Percentiles rank a stretch among this genome's conserved stretches.
These are phyloP conservation scores for Hoplodrina ambigua DNA, from an alignment of 2,888 invertebrate genomes.

Conservation along the genomic window DNA sequence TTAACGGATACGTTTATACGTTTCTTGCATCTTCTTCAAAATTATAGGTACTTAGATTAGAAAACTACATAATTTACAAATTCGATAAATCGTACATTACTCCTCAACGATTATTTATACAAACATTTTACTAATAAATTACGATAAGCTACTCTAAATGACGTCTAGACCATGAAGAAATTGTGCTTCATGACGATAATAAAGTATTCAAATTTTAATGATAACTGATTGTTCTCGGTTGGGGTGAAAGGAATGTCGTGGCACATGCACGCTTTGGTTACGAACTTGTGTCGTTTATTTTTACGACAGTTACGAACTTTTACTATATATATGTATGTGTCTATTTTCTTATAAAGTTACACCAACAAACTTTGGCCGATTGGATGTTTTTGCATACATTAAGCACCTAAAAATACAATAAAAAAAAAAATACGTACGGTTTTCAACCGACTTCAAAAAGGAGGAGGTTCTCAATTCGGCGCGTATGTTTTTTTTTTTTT, in stretches of 20 bases:
- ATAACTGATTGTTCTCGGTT: slow-evolving; percentile 40
- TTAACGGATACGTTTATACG: too few relatives aligned
- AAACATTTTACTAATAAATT: slow-evolving; percentile 44
- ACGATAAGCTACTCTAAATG: slow-evolving; percentile 56
- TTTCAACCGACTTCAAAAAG: too few relatives aligned
- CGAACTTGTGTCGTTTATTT: slow-evolving; percentile 48
- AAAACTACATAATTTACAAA: slow-evolving; percentile 31
- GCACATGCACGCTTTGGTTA: slow-evolving; percentile 21
- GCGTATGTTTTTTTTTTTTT: too few relatives aligned
- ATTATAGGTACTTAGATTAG: slow-evolving; percentile 13
- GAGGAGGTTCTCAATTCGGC: too few relatives aligned
- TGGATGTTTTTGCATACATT: slow-evolving; percentile 16
- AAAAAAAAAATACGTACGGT: too few relatives aligned
- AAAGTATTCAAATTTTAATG: slow-evolving; percentile 43
- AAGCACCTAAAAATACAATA: background rate
- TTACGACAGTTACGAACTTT: slow-evolving; percentile 50
- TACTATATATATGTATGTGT: slow-evolving; percentile 9
- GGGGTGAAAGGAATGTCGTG: slow-evolving; percentile 31
- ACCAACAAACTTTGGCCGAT: slow-evolving; percentile 29
- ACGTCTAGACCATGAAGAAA: slow-evolving; percentile 65
- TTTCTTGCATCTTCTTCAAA: slow-evolving; percentile 39
- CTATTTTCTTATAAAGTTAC: slow-evolving; percentile 20
- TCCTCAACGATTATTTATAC: slow-evolving; percentile 32
- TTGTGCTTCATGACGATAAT: slow-evolving; percentile 9
- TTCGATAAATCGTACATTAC: slow-evolving; percentile 22